phyloP scores from a whole-genome alignment of 2,113 vertebrate species.

The Podarcis raffonei region DNA sequence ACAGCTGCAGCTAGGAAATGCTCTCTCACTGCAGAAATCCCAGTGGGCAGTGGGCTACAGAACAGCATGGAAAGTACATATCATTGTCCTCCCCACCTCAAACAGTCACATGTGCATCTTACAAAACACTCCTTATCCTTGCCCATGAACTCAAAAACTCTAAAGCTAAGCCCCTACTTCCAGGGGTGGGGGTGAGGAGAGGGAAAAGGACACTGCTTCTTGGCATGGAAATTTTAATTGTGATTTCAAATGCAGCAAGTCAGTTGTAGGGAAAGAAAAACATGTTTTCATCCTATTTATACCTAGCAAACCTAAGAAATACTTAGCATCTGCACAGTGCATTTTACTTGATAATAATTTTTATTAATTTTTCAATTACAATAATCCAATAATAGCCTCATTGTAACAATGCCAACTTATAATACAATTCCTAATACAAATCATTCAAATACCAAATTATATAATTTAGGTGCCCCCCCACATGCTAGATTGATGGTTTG shows the following conservation, averaged over 20 bases:
- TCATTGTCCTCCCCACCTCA: background rate
- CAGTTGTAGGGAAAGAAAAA: background rate
- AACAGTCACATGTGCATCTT: background rate
- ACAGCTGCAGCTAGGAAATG: conserved; percentile 62
- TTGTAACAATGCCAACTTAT: no score
- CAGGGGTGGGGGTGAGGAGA: background rate
- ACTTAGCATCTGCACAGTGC: background rate
- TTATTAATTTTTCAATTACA: no score
- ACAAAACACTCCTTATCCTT: conserved; percentile 9
- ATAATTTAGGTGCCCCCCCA: no score
- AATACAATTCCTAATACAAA: no score
- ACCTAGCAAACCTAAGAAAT: background rate
- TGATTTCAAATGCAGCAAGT: background rate
- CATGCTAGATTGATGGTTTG: no score
- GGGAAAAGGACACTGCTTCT: background rate
- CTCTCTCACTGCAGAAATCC: conserved; percentile 48
- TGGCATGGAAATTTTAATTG: background rate
- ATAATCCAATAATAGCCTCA: no score
- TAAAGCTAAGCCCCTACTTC: conserved; percentile 10
- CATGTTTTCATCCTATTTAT: background rate
- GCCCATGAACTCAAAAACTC: background rate
- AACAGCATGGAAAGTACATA: conserved; percentile 43
- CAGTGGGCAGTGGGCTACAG: background rate
- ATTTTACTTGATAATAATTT: no score
- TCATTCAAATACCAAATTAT: no score